Evolutionary conservation across 2,113 vertebrate species (phyloP).

Genomic region (Ovibos moschatus): DNA sequence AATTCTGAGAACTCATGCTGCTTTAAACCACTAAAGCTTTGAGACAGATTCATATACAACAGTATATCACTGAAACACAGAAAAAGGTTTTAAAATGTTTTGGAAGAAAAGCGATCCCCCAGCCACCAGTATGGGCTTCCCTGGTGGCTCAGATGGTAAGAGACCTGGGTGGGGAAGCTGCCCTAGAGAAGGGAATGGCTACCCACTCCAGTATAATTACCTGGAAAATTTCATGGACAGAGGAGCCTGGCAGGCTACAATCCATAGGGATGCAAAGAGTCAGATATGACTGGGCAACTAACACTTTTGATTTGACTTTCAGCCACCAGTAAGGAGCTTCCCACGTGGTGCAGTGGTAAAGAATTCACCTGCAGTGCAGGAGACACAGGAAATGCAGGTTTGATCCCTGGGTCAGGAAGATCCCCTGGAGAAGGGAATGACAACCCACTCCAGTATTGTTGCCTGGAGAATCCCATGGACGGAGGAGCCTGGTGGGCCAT

Average conservation of each 20-base stretch:
- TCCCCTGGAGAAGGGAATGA: background rate
- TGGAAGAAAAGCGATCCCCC: background rate
- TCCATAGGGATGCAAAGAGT: background rate
- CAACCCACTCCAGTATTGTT: background rate
- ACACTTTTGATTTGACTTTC: background rate
- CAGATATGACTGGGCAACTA: background rate
- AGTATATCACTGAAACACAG: background rate
- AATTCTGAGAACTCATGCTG: background rate
- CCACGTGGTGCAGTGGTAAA: background rate
- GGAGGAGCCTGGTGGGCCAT: background rate
- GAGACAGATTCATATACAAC: background rate
- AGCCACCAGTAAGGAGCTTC: background rate
- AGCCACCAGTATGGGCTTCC: background rate
- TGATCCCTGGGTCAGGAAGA: background rate
- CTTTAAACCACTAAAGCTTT: background rate
- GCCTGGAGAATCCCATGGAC: background rate
- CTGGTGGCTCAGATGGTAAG: background rate
- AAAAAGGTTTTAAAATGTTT: background rate
- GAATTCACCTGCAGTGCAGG: background rate
- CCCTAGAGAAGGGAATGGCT: background rate
- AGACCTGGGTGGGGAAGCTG: background rate
- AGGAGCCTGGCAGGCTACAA: background rate
- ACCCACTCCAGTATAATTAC: background rate
- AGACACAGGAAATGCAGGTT: background rate
- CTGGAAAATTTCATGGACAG: background rate